Evolutionary conservation across 2,113 vertebrate genomes (phyloP).

Genomic region (Thermophis baileyi): DNA sequence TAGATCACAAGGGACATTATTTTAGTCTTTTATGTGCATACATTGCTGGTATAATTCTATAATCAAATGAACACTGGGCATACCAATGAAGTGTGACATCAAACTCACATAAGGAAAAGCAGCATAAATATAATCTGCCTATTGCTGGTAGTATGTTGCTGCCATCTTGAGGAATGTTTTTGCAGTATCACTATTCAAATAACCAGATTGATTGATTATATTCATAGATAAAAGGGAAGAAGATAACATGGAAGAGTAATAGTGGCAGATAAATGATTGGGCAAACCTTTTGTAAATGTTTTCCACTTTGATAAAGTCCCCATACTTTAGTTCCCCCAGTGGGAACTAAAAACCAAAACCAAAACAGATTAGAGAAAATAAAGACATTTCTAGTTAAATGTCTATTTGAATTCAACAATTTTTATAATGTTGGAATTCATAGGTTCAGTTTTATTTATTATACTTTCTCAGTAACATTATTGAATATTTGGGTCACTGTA

Average conservation of each 20-base stretch:
- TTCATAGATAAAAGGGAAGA: neutral
- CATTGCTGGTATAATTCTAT: constrained; percentile 18
- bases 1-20: constrained; percentile 3
- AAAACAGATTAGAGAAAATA: neutral
- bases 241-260: neutral
- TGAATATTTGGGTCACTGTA: neutral
- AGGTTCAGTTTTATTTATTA: neutral
- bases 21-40: constrained; percentile 9
- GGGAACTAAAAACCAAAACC: neutral
- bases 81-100: constrained; percentile 10
- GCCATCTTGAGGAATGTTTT: constrained; percentile 16
- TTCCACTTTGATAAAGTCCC: neutral
- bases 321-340: neutral
- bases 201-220: constrained; percentile 11
- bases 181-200: neutral
- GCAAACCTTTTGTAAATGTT: neutral
- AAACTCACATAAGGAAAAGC: neutral
- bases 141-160: constrained; percentile 1
- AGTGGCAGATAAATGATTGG: neutral
- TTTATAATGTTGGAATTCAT: neutral
- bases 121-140: neutral
- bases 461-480: neutral
- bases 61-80: constrained; percentile 11
- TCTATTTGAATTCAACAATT: neutral
- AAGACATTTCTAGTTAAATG: neutral